phyloP scores from a whole-genome alignment of 2,888 invertebrate species.

The Tiliacea aurago region DNA sequence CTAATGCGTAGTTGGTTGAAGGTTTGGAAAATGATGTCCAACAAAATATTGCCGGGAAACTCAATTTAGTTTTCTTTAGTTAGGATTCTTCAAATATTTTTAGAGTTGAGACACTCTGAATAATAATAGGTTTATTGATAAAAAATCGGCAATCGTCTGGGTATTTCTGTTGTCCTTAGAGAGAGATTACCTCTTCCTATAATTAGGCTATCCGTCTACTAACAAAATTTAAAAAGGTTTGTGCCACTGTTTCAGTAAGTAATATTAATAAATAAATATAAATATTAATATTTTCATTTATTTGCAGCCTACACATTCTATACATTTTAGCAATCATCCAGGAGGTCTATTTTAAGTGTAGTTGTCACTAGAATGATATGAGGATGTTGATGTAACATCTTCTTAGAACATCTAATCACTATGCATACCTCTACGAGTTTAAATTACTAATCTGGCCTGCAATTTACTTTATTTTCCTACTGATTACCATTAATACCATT shows the following conservation, averaged over 20 bases:
- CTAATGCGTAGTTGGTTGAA: not conserved
- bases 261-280: too few relatives aligned
- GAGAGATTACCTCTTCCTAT: too few relatives aligned
- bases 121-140: not conserved
- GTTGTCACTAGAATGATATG: slow-evolving; percentile 9
- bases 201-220: not conserved
- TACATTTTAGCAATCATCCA: not conserved
- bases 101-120: not conserved
- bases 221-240: not conserved
- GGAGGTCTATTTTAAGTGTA: slow-evolving; percentile 4
- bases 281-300: not conserved
- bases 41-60: not conserved
- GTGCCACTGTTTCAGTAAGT: not conserved
- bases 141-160: too few relatives aligned
- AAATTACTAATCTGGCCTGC: slow-evolving; percentile 30
- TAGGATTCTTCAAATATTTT: not conserved
- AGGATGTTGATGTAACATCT: slow-evolving; percentile 29
- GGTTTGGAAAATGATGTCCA: not conserved
- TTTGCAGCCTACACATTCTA: not conserved
- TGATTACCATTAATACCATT: slow-evolving; percentile 34
- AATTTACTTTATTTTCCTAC: slow-evolving; percentile 35
- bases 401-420: slow-evolving; percentile 8
- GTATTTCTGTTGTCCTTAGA: not conserved
- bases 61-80: not conserved
- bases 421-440: slow-evolving; percentile 26